Conservation (phyloP, 1,140 invertebrate species). For the Aphelinus certus region DNA sequence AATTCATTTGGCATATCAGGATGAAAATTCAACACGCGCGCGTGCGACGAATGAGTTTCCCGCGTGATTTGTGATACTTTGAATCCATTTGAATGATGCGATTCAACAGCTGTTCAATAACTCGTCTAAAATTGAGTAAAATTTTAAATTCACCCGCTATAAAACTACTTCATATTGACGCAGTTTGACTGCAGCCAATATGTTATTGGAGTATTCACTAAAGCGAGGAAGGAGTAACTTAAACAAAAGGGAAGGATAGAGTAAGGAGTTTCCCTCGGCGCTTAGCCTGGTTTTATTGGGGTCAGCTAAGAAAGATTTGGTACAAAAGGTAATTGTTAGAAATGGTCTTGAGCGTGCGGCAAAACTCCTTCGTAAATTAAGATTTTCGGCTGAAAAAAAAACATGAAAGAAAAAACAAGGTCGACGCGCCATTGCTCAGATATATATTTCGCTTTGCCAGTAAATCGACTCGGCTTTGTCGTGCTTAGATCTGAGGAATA, state of each 20-base stretch:
- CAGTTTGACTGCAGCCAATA: conserved; percentile 8
- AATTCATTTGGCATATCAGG: too few species aligned
- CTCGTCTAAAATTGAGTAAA: too few species aligned
- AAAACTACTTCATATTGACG: background rate
- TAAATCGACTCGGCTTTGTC: conserved; percentile 1
- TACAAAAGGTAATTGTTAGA: conserved; percentile 36
- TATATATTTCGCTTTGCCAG: background rate
- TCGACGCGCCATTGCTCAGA: background rate
- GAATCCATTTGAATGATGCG: too few species aligned
- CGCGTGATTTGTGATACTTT: too few species aligned
- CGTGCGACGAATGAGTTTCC: too few species aligned
- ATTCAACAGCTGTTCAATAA: too few species aligned
- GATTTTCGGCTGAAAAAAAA: conserved; percentile 7
- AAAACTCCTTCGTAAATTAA: conserved; percentile 30
- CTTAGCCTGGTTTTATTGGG: conserved; percentile 40
- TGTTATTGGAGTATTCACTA: conserved; percentile 7
- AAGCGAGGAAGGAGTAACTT: background rate
- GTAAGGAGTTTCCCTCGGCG: conserved; percentile 21
- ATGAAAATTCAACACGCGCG: too few species aligned
- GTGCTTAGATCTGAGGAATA: background rate
- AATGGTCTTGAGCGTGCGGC: conserved; percentile 24
- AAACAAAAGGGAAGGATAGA: conserved; percentile 18
- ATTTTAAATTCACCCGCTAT: too few species aligned
- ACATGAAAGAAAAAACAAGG: conserved; percentile 12
- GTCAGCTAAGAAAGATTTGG: conserved; percentile 26